These are phyloP conservation scores for Ectropis crepuscularia DNA, from an alignment of 2,888 invertebrate genomes.

Conservation along the genomic window DNA sequence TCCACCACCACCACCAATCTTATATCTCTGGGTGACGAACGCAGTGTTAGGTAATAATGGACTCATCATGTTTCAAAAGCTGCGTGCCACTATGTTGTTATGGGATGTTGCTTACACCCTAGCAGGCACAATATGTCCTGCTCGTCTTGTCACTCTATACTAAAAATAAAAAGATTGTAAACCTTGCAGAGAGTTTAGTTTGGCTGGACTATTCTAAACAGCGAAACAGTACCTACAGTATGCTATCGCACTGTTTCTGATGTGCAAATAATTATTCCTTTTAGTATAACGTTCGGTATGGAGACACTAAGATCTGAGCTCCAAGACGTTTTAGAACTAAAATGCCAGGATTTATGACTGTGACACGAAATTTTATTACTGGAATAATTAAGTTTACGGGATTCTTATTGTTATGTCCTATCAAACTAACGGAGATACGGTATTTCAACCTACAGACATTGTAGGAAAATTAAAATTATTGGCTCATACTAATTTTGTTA, in stretches of 20 bases:
- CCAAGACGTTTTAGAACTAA: slow-evolving; percentile 17
- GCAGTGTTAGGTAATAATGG: too few relatives aligned
- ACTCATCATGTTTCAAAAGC: too few relatives aligned
- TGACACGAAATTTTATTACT: slow-evolving; percentile 12
- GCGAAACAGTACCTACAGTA: neutral
- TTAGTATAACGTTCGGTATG: slow-evolving; percentile 6
- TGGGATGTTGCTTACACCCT: too few relatives aligned
- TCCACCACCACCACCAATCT: too few relatives aligned
- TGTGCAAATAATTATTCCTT: neutral
- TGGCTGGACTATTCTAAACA: too few relatives aligned
- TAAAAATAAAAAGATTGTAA: too few relatives aligned
- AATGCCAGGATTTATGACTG: slow-evolving; percentile 14
- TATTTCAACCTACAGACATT: neutral
- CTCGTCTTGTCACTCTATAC: too few relatives aligned
- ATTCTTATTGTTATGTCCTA: slow-evolving; percentile 1
- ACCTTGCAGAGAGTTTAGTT: too few relatives aligned
- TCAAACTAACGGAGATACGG: neutral
- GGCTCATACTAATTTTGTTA: too few relatives aligned
- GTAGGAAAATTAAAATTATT: neutral
- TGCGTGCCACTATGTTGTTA: too few relatives aligned
- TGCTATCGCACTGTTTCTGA: neutral
- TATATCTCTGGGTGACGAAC: too few relatives aligned
- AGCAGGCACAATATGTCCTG: too few relatives aligned
- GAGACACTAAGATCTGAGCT: slow-evolving; percentile 1
- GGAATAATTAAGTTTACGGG: slow-evolving; percentile 9